Evolutionary conservation across 2,888 invertebrate species (phyloP), one percentile per base, ranked within the genome.

Genomic region (Euzetes globulus): DNA sequence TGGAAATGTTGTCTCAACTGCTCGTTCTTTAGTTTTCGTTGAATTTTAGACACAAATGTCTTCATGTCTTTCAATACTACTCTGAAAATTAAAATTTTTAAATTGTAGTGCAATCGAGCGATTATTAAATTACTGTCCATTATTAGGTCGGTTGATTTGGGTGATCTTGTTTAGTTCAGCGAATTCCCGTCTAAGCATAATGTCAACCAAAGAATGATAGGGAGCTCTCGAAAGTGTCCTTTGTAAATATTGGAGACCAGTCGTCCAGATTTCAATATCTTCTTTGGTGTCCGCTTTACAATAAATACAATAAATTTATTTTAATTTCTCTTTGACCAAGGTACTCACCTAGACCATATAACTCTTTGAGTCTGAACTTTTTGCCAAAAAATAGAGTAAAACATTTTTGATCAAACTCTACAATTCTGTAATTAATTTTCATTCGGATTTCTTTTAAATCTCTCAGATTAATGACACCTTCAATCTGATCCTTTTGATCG

Each of bases 121-220:
- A 25, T 52, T 45, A 78, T 90, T 91, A 81, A 77, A 83, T 73
- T 33, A 19, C 50, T 50, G 25, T 52, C 15, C 33, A 75, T 41
- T 52, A 58, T 72, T 68, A 25, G 22, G 22, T 63, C 37, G 47
- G 22, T 25, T 45, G 70, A 75, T 77, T 47, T 84, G 85, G 86
- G 85, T 41, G 70, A 76, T 77, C 37, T 84, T 85, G 82, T 93
- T 92, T 86, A 96, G 92, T 0, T 88, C 72, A 5, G 45, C n/a
- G 84, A 95, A 97, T 82, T 96, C 95, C 81, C 92, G 91, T 52
- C 95, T 85, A 1, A 97, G 84, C 94, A 94, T 96, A 79, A 91
- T 87, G 83, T 96, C 94, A 13, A 95, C 89, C 84, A 92, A 91
- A 52, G 92, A 84, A 17, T 93, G 91, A 85, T 95, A 94, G 2